Evolutionary conservation across 2,888 invertebrate species (phyloP), one percentile per base, ranked within the genome.

Genomic region (Eupelmus urozonus): DNA sequence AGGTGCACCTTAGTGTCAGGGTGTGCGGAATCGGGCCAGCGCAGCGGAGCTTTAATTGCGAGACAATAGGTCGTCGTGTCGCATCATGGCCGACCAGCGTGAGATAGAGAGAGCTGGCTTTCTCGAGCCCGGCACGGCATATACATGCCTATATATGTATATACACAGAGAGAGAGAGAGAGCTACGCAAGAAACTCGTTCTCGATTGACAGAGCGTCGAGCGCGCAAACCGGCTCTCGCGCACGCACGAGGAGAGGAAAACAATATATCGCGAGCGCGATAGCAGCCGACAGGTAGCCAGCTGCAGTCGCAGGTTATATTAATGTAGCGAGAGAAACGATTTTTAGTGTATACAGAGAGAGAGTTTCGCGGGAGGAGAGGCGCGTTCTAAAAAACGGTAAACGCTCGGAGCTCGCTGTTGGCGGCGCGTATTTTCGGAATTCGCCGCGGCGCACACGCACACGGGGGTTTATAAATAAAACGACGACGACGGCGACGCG

Each of bases 71-170:
- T 34, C 34, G 34, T 34, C 34, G n/a, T n/a, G n/a, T n/a, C 57
- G 69, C 69, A 69, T 59, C 69, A 70, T 70, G 70, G 69, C 60
- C 67, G 67, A 66, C 51, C 51, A 45, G 2, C 45, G 67, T 42
- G 71, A 40, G 59, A 70, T 25, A 18, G n/a, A 67, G 25, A 67
- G 42, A 53, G 29, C 13, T 4, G 25, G 27, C 29, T n/a, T 49
- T 13, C n/a, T 1, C 51, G 51, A 51, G 18, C 18, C n/a, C 7
- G n/a, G 20, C 7, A 18, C 7, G 20, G 16, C 25, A 55, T 11
- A 9, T 11, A 16, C 16, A 45, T 45, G 2, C 45, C 9, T 45
- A 45, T 55, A 55, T 25, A 23, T 3, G 20, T 25, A 13, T 23
- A 55, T 9, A 7, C 55, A 25, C 25, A 23, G 55, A 23, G 23